Conservation (phyloP, 2,113 vertebrate species). For the Plotosus lineatus region DNA sequence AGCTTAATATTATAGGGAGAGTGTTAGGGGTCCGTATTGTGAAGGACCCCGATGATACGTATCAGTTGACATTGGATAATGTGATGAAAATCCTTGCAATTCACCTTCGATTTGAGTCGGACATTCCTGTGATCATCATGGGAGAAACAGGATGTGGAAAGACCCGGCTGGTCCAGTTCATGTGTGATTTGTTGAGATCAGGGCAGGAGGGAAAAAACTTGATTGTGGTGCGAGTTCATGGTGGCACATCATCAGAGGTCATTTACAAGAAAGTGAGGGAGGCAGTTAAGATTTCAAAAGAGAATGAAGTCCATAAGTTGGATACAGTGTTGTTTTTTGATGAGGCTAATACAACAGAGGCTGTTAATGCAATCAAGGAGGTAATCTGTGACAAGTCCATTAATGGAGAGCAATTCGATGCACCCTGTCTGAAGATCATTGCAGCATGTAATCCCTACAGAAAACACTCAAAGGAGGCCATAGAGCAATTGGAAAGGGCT, state of each 20-base stretch:
- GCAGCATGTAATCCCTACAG: slow-evolving; percentile 84
- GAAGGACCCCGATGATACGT: slow-evolving; percentile 75
- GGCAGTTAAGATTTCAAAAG: slow-evolving; percentile 63
- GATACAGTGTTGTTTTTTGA: slow-evolving; percentile 82
- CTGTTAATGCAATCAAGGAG: slow-evolving; percentile 80
- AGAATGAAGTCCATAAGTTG: slow-evolving; percentile 60
- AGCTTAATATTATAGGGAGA: slow-evolving; percentile 71
- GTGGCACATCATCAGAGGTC: slow-evolving; percentile 73
- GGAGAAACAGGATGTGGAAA: slow-evolving; percentile 86
- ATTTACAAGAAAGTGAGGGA: slow-evolving; percentile 70
- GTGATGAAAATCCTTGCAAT: slow-evolving; percentile 81
- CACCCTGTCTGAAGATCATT: slow-evolving; percentile 70
- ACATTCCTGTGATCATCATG: slow-evolving; percentile 83
- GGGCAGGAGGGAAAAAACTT: slow-evolving; percentile 61
- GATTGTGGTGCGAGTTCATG: slow-evolving; percentile 79
- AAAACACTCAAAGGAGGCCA: slow-evolving; percentile 73
- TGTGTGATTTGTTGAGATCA: slow-evolving; percentile 70
- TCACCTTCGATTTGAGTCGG: slow-evolving; percentile 81
- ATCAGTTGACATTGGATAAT: slow-evolving; percentile 80
- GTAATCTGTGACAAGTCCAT: slow-evolving; percentile 76
- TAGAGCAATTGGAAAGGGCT: slow-evolving; percentile 74
- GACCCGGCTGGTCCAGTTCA: slow-evolving; percentile 78
- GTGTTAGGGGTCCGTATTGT: slow-evolving; percentile 69
- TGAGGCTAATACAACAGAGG: slow-evolving; percentile 82
- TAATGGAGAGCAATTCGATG: slow-evolving; percentile 63